Evolutionary conservation across 2,888 invertebrate genomes (phyloP), one percentile per base, ranked within the genome.

Genomic region (Zaprionus bogoriensis): DNA sequence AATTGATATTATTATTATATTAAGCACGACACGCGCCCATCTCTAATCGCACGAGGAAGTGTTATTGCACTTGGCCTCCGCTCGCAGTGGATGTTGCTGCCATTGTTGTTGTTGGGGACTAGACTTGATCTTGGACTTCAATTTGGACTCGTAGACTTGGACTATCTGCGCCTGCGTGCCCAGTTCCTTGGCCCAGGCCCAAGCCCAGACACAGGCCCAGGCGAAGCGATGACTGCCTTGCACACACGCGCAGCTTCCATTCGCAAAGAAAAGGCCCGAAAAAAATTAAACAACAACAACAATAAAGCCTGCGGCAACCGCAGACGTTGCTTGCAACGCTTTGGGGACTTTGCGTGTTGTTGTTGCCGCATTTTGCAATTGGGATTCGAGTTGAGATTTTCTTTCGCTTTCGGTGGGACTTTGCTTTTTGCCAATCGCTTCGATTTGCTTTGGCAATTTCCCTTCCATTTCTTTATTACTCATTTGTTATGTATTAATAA

Each of bases 61-160:
- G 84, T 69, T 75, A 67, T 82, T 82, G 82, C 87, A 77, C 85
- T 85, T 84, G 87, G 84, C 74, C 71, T 67, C 73, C 67, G 67
- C 74, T 80, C 51, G 54, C 51, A 51, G 66, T 67, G 64, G 65
- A 57, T 66, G 55, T 28, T 47, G 54, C 57, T 55, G 47, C 19
- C 50, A 64, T 42, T 23, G 45, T 23, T 32, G 17, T 39, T 45
- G 32, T 39, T 57, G 41, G 42, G 10, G 55, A 55, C 61, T 66
- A 67, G 75, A 78, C 73, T 79, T 72, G 78, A 77, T 77, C 77
- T 81, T 79, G 74, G 80, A 60, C 67, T 75, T 76, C 63, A 75
- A 79, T 66, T 79, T 75, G 64, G 75, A 51, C 32, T 53, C 45
- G 50, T 41, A 65, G 50, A 50, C 71, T 63, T 69, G 61, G 63